A percentile compares a stretch with the other conserved stretches of the same genome.
These are phyloP conservation scores for Muscicapa striata DNA, from an alignment of 2,797 vertebrate genomes.

Conservation along the genomic window DNA sequence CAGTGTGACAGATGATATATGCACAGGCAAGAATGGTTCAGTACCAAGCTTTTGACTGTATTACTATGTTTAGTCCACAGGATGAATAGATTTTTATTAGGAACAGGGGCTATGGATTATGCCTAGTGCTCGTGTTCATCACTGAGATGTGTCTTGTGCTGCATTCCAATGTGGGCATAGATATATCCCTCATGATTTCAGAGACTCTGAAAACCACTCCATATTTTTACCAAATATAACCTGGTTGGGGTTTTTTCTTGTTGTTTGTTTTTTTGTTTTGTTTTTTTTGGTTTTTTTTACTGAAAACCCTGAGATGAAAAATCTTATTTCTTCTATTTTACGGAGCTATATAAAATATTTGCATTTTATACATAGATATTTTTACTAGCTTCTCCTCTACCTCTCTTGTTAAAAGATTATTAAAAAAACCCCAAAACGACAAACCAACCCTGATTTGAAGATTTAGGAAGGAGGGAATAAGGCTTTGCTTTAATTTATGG, in stretches of 20 bases:
- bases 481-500: not conserved
- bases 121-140: not conserved
- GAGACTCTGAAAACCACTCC: not conserved
- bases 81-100: not conserved
- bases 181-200: not conserved
- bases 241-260: rapidly evolving
- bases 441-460: not conserved
- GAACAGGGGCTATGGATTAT: not conserved
- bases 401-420: not conserved
- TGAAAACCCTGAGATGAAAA: not conserved
- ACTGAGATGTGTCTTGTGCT: not conserved
- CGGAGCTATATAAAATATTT: not conserved
- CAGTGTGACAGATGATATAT: not conserved
- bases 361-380: not conserved
- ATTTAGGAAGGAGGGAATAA: not conserved
- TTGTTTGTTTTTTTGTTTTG: no score
- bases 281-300: not conserved
- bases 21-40: not conserved
- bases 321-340: not conserved
- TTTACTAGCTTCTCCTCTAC: not conserved
- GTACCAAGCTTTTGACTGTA: not conserved
- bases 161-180: not conserved
- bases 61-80: not conserved
- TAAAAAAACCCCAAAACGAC: no score
- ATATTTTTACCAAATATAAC: not conserved